Evolutionary conservation across 2,113 vertebrate species (phyloP).

Genomic region (Noturus placidus): DNA sequence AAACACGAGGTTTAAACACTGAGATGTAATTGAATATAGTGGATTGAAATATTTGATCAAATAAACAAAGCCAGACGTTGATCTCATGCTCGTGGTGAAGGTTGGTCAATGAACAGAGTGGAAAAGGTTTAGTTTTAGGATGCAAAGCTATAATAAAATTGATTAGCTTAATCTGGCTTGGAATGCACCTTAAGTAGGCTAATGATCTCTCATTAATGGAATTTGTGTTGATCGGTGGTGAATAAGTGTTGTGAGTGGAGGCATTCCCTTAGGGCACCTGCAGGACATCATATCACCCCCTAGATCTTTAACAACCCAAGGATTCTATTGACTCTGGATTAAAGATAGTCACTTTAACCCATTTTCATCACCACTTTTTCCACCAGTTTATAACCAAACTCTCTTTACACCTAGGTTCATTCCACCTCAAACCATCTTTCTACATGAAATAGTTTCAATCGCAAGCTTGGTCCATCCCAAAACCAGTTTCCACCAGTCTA

Average conservation of each 20-base stretch:
- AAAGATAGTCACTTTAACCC: background rate
- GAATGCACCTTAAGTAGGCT: constrained; percentile 8
- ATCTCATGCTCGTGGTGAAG: background rate
- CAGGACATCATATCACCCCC: constrained; percentile 12
- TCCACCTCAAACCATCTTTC: background rate
- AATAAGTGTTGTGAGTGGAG: background rate
- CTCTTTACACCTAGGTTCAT: background rate
- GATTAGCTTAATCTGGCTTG: constrained; percentile 23
- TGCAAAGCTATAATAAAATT: background rate
- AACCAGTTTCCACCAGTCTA: background rate
- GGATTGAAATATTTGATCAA: background rate
- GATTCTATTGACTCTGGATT: background rate
- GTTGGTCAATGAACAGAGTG: background rate
- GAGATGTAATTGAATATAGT: too few relatives aligned
- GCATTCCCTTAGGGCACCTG: constrained; percentile 61
- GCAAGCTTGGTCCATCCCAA: background rate
- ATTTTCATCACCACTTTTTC: background rate
- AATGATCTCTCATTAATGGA: constrained; percentile 34
- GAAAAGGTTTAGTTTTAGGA: background rate
- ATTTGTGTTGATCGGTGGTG: constrained; percentile 6
- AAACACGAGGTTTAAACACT: background rate
- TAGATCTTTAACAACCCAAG: background rate
- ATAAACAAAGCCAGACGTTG: background rate
- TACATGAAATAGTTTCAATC: background rate
- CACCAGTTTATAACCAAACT: background rate